Conservation (phyloP, 1,140 invertebrate genomes). For the Hylaeus volcanicus region DNA sequence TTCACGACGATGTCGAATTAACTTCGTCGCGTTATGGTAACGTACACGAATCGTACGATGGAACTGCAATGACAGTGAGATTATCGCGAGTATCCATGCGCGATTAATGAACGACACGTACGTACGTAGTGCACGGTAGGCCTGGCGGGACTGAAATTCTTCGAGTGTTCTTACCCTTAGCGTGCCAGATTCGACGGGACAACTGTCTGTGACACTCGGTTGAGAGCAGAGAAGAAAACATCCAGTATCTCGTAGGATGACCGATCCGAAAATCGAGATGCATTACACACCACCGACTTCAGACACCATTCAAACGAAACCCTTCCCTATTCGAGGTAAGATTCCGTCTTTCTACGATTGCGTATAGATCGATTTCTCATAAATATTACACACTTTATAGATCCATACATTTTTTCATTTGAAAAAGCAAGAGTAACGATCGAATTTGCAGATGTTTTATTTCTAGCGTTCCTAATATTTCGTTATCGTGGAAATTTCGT, state of each 20-base stretch:
- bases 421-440: neutral
- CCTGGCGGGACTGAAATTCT: neutral
- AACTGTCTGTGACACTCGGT: too few relatives aligned
- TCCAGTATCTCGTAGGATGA: conserved; percentile 62
- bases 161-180: neutral
- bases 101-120: conserved; percentile 20
- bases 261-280: conserved; percentile 73
- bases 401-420: neutral
- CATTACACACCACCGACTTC: conserved; percentile 85
- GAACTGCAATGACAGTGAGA: conserved; percentile 6
- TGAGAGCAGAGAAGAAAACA: neutral
- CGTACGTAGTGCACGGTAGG: neutral
- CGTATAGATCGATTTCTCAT: neutral
- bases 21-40: neutral
- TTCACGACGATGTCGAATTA: neutral
- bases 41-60: conserved; percentile 14
- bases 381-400: neutral
- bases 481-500: neutral
- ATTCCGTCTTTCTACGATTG: conserved; percentile 30
- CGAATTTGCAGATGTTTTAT: neutral
- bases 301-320: conserved; percentile 92
- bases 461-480: neutral
- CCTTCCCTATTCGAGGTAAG: conserved; percentile 90
- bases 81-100: neutral
- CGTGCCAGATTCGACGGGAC: neutral